Percentiles rank a stretch among this genome's conserved stretches.
Evolutionary conservation across 1,140 invertebrate species (phyloP).

Genomic region (Drosophila bipectinata): DNA sequence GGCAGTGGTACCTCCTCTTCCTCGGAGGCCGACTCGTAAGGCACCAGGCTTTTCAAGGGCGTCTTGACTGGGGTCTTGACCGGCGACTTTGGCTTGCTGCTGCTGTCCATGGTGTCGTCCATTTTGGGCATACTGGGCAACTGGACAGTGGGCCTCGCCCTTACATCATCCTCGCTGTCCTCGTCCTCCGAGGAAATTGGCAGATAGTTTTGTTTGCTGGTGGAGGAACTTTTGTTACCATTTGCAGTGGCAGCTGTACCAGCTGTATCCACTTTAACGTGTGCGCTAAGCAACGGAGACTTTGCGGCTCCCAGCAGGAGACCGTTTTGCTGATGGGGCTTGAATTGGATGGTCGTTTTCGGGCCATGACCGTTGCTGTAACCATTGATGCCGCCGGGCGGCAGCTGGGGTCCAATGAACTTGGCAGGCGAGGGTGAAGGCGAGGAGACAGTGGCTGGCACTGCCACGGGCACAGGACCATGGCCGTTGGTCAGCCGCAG

Average conservation of each 20-base stretch:
- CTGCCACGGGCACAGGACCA: conserved; percentile 11
- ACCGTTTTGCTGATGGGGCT: conserved; percentile 60
- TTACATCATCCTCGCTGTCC: conserved; percentile 50
- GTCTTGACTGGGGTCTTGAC: conserved; percentile 53
- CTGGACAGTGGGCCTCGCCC: conserved; percentile 56
- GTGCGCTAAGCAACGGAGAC: conserved; percentile 54
- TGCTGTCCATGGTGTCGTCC: conserved; percentile 34
- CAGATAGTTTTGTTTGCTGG: conserved; percentile 66
- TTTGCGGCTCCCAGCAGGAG: conserved; percentile 61
- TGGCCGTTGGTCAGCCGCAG: conserved; percentile 61
- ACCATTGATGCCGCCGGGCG: conserved; percentile 57
- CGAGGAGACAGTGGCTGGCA: conserved; percentile 50
- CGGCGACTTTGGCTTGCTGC: conserved; percentile 48
- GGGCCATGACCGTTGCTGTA: conserved; percentile 57
- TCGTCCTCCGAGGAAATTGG: conserved; percentile 73
- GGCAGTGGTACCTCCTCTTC: conserved; percentile 61
- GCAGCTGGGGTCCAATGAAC: conserved; percentile 75
- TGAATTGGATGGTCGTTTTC: conserved; percentile 57
- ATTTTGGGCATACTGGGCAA: conserved; percentile 73
- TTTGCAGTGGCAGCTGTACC: conserved; percentile 52
- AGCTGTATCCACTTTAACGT: conserved; percentile 57
- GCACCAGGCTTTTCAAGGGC: conserved; percentile 77
- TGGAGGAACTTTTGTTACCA: conserved; percentile 80
- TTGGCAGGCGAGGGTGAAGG: conserved; percentile 41
- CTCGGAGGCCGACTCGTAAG: conserved; percentile 80